These are phyloP conservation scores for Syrphus vitripennis DNA, from an alignment of 2,888 invertebrate genomes.

Conservation along the genomic window DNA sequence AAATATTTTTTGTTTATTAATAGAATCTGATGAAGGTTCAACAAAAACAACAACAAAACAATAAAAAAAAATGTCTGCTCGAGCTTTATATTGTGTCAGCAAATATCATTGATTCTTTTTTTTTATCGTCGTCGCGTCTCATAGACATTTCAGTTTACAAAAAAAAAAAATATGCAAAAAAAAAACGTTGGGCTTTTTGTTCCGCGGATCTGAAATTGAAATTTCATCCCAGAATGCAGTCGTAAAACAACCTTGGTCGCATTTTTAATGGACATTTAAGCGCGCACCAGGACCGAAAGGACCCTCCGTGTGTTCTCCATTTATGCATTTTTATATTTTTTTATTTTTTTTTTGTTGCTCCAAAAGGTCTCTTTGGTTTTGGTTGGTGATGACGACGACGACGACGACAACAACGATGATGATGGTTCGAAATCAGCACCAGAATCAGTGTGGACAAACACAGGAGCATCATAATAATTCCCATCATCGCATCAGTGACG, in stretches of 20 bases:
- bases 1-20: slow-evolving; percentile 65
- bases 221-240: slow-evolving; percentile 55
- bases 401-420: neutral
- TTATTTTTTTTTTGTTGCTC: neutral
- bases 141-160: neutral
- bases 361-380: neutral
- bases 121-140: slow-evolving; percentile 20
- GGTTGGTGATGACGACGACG: neutral
- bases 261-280: slow-evolving; percentile 59
- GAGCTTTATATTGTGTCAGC: slow-evolving; percentile 37
- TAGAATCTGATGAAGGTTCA: slow-evolving; percentile 34
- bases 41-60: neutral
- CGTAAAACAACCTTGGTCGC: slow-evolving; percentile 22
- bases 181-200: slow-evolving; percentile 47
- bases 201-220: slow-evolving; percentile 63
- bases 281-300: slow-evolving; percentile 42
- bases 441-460: slow-evolving; percentile 64
- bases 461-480: slow-evolving; percentile 65
- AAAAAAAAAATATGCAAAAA: neutral
- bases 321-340: neutral
- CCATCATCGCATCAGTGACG: slow-evolving; percentile 24
- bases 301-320: neutral
- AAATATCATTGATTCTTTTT: neutral
- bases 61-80: slow-evolving; percentile 8
- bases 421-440: slow-evolving; percentile 49